A percentile compares a stretch with the other conserved stretches of the same genome.
phyloP scores from a whole-genome alignment of 2,797 vertebrate genomes.

The Anguilla anguilla region DNA sequence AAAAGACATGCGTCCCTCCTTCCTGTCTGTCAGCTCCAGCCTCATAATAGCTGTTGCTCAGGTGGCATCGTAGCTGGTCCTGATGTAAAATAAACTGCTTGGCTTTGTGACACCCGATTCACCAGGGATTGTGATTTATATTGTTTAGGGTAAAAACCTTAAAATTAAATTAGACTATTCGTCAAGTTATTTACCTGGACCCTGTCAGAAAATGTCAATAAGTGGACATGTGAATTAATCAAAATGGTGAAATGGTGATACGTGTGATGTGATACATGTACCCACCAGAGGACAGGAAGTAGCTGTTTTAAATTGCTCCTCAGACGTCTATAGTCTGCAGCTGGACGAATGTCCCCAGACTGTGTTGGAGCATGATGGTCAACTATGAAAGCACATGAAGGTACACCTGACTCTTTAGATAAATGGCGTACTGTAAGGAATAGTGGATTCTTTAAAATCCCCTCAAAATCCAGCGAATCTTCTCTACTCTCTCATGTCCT shows the following conservation, averaged over 20 bases:
- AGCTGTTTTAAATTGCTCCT: background rate
- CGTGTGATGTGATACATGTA: background rate
- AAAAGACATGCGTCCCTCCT: background rate
- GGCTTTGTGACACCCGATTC: background rate
- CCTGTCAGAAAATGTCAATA: background rate
- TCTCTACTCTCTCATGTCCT: background rate
- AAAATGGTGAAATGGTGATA: constrained; percentile 7
- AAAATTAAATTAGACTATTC: background rate
- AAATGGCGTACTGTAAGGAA: too few species aligned
- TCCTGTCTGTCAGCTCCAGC: background rate
- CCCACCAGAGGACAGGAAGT: background rate
- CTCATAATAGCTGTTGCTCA: background rate
- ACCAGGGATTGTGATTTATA: constrained; percentile 8
- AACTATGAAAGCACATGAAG: background rate
- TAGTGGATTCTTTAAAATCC: background rate
- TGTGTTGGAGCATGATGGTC: background rate
- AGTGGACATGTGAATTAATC: background rate
- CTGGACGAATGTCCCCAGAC: background rate
- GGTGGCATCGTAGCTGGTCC: background rate
- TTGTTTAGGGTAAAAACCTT: constrained; percentile 16
- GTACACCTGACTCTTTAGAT: too few species aligned
- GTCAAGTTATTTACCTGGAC: constrained; percentile 1
- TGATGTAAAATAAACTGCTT: background rate
- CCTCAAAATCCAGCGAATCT: background rate
- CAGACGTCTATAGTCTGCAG: background rate